Evolutionary conservation across 2,113 vertebrate species (phyloP).

Genomic region (Plecotus auritus): DNA sequence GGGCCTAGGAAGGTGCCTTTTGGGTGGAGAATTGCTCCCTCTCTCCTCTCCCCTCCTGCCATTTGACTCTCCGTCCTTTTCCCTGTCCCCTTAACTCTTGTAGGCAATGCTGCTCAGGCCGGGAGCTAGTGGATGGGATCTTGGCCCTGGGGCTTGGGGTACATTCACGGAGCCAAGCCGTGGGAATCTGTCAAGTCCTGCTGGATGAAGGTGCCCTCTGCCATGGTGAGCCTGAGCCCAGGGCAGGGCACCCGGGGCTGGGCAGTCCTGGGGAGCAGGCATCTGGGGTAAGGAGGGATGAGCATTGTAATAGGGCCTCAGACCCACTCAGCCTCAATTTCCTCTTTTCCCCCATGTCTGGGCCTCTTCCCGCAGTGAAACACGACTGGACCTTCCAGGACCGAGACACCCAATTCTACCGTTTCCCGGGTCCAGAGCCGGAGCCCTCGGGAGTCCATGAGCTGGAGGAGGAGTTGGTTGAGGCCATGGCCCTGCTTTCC

Average conservation of each 20-base stretch:
- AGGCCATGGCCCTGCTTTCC: constrained; percentile 87
- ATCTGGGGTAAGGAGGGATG: background rate
- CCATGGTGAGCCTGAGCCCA: constrained; percentile 83
- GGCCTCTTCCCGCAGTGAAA: constrained; percentile 82
- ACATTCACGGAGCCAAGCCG: constrained; percentile 88
- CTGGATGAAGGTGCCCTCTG: constrained; percentile 90
- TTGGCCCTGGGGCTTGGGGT: constrained; percentile 83
- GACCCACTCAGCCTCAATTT: background rate
- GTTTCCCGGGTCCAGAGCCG: constrained; percentile 86
- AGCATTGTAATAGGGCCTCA: background rate
- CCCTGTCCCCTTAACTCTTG: background rate
- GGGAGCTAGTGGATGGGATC: constrained; percentile 92
- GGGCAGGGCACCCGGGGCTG: background rate
- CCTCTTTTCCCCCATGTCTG: background rate
- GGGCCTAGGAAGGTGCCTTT: background rate
- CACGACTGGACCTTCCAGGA: constrained; percentile 94
- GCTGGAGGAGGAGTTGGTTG: constrained; percentile 91
- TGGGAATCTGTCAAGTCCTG: constrained; percentile 94
- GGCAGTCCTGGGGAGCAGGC: background rate
- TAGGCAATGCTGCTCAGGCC: constrained; percentile 92
- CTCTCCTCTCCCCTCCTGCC: background rate
- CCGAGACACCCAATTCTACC: constrained; percentile 93
- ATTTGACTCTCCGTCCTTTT: background rate
- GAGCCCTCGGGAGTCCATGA: constrained; percentile 71
- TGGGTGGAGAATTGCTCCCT: background rate